Conservation (phyloP, 2,113 vertebrate species). For the Rhombomys opimus region DNA sequence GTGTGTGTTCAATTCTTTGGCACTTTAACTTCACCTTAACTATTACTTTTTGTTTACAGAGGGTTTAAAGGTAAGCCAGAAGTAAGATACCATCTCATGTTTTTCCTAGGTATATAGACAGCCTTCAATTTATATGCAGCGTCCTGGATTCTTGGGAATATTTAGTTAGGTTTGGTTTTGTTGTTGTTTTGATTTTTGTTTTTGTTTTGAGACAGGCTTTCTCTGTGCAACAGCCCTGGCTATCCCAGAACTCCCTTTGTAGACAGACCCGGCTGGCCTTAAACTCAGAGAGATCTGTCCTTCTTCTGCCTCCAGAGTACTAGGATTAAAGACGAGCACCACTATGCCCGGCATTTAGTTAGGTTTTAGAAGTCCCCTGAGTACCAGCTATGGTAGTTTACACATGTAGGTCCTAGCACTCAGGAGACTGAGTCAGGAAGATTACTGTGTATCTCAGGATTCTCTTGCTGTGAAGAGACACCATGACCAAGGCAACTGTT, state of each 20-base stretch:
- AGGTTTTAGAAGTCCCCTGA: not conserved
- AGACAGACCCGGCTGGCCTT: no score
- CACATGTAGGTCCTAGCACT: not conserved
- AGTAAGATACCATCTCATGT: not conserved
- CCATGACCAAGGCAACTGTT: not conserved
- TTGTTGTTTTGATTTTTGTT: no score
- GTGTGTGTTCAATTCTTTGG: not conserved
- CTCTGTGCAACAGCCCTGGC: no score
- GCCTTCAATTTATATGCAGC: not conserved
- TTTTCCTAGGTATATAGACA: not conserved
- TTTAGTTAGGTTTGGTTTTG: no score
- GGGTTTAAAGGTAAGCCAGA: not conserved
- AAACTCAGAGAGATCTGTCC: no score
- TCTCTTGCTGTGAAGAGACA: not conserved
- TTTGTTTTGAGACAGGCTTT: no score
- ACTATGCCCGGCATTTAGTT: not conserved
- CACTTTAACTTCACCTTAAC: not conserved
- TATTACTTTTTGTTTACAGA: not conserved
- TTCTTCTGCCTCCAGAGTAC: no score
- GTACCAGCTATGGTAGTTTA: not conserved
- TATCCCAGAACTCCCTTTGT: no score
- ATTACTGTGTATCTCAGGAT: not conserved
- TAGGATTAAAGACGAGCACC: no score
- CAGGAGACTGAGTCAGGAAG: not conserved
- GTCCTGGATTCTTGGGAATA: not conserved